Evolutionary conservation across 2,113 vertebrate genomes (phyloP), one percentile per base, ranked within the genome.

Genomic region (Spea multiplicata): DNA sequence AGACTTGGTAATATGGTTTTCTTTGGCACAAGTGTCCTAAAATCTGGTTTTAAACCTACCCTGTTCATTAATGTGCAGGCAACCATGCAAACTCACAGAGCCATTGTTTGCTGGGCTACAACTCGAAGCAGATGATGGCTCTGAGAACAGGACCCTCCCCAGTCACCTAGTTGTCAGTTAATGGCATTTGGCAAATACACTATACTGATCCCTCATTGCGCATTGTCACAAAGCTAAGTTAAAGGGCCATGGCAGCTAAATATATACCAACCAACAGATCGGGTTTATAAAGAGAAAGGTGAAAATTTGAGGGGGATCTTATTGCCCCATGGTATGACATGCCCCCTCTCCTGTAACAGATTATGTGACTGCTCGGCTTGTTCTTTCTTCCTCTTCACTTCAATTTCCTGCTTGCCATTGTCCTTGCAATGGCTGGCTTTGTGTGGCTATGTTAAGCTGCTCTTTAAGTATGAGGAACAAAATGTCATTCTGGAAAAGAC

Each of bases 321-420:
- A 47, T 65, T 70, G 71, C 64, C 70, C 64, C 46, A 53, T 65
- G 45, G 44, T 59, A 61, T 73, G 50, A 70, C 49, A 74, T 30
- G 17, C 61, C 77, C 64, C 64, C 55, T 67, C 64, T 67, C 71
- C 45, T 59, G 71, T 59, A 59, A 13, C 62, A 73, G 77, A 73
- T 73, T 73, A 67, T 59, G 52, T 57, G 71, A 59, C 50, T 47
- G 74, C 74, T 17, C 52, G 48, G 66, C 61, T 66, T 14, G 70
- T 49, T n/a, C 44, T 61, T 79, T 59, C 64, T 59, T 73, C 71
- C 71, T 73, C 52, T 57, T 12, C 64, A 66, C 50, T 48, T 57
- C 67, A 67, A 67, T 67, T 73, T 66, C 70, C 70, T 59, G 70
- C 50, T 47, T 61, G 10, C 70, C 53, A 55, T 73, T 71, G 45